phyloP scores from a whole-genome alignment of 2,797 vertebrate genomes.

The Emydoidea blandingii region DNA sequence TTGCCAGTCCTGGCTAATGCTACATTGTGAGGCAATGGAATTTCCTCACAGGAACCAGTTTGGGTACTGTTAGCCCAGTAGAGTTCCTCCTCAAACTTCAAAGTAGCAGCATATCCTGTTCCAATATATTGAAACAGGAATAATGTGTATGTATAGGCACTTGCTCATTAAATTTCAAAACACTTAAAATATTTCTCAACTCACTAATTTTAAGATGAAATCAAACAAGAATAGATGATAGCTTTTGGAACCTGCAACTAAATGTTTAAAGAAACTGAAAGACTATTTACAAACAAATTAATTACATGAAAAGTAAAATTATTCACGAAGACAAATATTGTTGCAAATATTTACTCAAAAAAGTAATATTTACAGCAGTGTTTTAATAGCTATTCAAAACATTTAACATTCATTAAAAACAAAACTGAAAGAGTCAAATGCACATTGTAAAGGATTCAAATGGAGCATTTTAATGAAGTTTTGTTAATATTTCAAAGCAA shows the following conservation, averaged over 20 bases:
- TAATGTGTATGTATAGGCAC: constrained; percentile 16
- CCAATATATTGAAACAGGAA: constrained; percentile 17
- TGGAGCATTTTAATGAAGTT: constrained; percentile 73
- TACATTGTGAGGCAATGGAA: background rate
- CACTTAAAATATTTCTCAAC: background rate
- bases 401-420: constrained; percentile 80
- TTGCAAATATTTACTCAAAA: constrained; percentile 88
- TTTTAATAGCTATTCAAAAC: constrained; percentile 80
- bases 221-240: background rate
- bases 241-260: background rate
- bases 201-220: background rate
- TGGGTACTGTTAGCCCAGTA: background rate
- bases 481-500: constrained; percentile 77
- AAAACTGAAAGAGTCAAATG: constrained; percentile 78
- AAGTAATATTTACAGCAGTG: constrained; percentile 84
- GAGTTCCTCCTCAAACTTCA: background rate
- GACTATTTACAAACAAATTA: constrained; percentile 24
- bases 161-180: constrained; percentile 25
- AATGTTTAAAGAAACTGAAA: background rate
- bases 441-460: constrained; percentile 79
- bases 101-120: background rate
- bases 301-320: constrained; percentile 71
- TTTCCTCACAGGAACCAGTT: background rate
- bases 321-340: constrained; percentile 78
- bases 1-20: background rate